A percentile compares a stretch with the other conserved stretches of the same genome.
Conservation (phyloP, 2,113 vertebrate genomes). For the Melanerpes formicivorus region DNA sequence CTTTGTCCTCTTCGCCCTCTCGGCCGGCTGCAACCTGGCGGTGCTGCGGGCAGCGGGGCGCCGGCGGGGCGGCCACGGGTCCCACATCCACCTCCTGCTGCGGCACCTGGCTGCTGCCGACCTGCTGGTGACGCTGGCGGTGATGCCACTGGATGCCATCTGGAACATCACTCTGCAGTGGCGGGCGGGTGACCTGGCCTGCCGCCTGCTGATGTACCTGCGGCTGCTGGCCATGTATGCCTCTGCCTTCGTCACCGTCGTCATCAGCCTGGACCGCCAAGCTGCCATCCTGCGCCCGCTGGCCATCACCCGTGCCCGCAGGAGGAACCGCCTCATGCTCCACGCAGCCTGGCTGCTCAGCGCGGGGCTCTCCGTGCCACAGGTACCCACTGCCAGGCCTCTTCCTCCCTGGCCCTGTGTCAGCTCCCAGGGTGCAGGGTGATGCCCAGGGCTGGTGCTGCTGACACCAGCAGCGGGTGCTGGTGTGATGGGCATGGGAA, state of each 20-base stretch:
- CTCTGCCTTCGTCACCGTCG: constrained; percentile 85
- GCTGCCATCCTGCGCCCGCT: constrained; percentile 85
- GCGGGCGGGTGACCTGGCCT: constrained; percentile 82
- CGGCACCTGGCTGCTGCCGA: constrained; percentile 85
- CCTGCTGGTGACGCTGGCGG: constrained; percentile 84
- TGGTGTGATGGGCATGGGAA: too few species aligned
- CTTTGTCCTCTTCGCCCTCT: constrained; percentile 78
- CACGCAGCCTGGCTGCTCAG: constrained; percentile 83
- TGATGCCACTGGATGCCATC: constrained; percentile 87
- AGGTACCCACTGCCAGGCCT: constrained; percentile 66
- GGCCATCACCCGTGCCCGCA: constrained; percentile 78
- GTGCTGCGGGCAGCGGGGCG: constrained; percentile 78
- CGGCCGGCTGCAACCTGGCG: constrained; percentile 78
- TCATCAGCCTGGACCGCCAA: constrained; percentile 88
- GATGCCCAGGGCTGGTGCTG: not conserved
- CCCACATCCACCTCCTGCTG: constrained; percentile 84
- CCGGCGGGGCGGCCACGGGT: constrained; percentile 70
- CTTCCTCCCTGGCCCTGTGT: accelerated
- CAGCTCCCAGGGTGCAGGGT: accelerated
- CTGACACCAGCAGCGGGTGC: too few species aligned
- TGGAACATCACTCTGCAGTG: constrained; percentile 92
- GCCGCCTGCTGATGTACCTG: constrained; percentile 87
- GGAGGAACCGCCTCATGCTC: constrained; percentile 84
- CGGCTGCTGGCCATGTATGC: constrained; percentile 89
- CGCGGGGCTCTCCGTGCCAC: constrained; percentile 78